Evolutionary conservation across 2,797 vertebrate species (phyloP), one percentile per base, ranked within the genome.

Genomic region (Gymnodraco acuticeps): DNA sequence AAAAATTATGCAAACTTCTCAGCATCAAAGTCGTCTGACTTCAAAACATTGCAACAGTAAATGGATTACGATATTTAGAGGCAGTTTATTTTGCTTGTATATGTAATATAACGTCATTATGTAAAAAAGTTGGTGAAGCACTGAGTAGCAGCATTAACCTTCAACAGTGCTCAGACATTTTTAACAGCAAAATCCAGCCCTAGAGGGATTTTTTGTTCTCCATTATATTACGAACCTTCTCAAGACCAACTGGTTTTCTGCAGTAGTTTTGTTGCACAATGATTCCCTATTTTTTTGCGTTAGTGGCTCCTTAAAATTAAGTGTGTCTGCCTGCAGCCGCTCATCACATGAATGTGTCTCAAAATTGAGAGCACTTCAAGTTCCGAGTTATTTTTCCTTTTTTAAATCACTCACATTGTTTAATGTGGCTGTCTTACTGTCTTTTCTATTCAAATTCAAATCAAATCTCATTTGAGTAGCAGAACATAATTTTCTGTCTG

Each of bases 81-180:
- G 50, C 8, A 14, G 38, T 31, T 56, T 16, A 64, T n/a, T 50
- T 43, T 23, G 23, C 14, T 16, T n/a, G 11, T 46, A 59, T 27
- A 47, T 59, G 46, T 64, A 23, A 46, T 42, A 19, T 31, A 1
- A 47, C 58, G 73, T 64, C 46, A 73, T 47, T 58, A 43, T 66
- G 20, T 64, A 19, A 11, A 62, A 31, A 54, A 23, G 46, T 41
- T 41, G 33, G 13, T 56, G 60, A 64, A 27, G 55, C 66, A 19
- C 61, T 16, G 3, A 63, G 46, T 7, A 20, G 5, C 27, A 9
- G 52, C 47, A 3, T 59, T 43, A 15, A 43, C 31, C n/a, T 19
- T 73, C 27, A 60, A 16, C 31, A 55, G 51, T 56, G 23, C 56
- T 70, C 16, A 13, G 16, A 50, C 42, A 59, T 70, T 43, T 64